These are phyloP conservation scores for Cecropterus lyciades DNA, from an alignment of 1,140 invertebrate species.

Conservation along the genomic window DNA sequence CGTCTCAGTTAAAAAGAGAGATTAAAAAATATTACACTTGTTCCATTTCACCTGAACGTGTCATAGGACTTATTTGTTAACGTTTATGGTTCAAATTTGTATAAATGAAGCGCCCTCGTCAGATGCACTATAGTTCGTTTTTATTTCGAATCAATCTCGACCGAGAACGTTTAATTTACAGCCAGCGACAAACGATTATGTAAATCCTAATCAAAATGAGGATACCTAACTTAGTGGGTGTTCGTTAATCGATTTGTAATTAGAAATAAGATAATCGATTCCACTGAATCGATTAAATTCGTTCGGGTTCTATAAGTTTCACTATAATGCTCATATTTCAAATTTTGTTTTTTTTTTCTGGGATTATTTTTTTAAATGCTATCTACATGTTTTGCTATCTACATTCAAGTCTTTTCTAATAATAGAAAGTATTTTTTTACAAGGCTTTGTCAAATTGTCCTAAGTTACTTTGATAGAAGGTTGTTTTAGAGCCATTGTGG, in stretches of 20 bases:
- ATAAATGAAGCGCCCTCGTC: constrained; percentile 3
- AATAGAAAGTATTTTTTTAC: no score
- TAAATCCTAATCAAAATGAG: constrained; percentile 57
- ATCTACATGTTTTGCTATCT: background rate
- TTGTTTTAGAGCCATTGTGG: background rate
- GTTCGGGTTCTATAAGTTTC: background rate
- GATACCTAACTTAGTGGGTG: constrained; percentile 54
- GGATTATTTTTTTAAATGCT: no score
- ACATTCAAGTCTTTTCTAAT: background rate
- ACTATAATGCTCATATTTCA: background rate
- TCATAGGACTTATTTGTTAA: constrained; percentile 21
- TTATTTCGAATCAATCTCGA: constrained; percentile 68
- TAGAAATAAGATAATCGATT: constrained; percentile 27
- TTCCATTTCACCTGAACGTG: constrained; percentile 38
- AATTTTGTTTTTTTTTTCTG: no score
- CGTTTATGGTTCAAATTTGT: constrained; percentile 26
- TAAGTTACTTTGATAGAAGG: no score
- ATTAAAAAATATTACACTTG: constrained; percentile 57
- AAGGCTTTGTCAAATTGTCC: no score
- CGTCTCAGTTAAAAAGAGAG: constrained; percentile 68
- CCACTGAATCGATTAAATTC: constrained; percentile 13
- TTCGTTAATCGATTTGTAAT: constrained; percentile 52
- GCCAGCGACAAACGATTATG: constrained; percentile 67
- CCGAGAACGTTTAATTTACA: constrained; percentile 60
- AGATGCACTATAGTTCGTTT: constrained; percentile 45